Evolutionary conservation across 1,140 invertebrate species (phyloP), one percentile per base, ranked within the genome.

Genomic region (Lepidurus couesii): DNA sequence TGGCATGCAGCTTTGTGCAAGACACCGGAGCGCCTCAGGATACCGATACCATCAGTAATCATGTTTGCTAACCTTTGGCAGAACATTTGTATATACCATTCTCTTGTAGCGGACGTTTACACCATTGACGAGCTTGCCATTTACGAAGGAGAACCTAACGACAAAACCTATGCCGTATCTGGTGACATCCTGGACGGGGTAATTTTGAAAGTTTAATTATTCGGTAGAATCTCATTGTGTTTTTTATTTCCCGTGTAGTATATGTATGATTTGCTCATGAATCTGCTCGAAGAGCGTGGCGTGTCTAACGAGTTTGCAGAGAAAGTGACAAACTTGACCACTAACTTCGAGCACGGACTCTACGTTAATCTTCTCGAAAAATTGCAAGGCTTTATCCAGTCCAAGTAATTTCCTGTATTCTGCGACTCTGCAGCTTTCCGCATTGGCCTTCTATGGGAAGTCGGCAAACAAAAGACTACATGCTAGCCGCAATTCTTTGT

Each of bases 221-320:
- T 44, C 4, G 73, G 0, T 9, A 24, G n/a, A 74, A 42, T 16
- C 1, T 1, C 21, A 78, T 43, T 77, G 13, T 42, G 24, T 21
- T 80, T 80, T 45, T 47, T 9, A 24, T 79, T 73, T 80, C 79
- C 85, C 83, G 90, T 90, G 13, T 86, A 95, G 94, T 95, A 95
- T 83, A 86, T 98, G 42, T 98, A 98, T 84, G 96, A 98, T 85
- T 87, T 97, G 26, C 86, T 98, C 73, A 94, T 98, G 92, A 96
- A 97, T 83, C 89, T 94, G 79, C 87, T 98, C 76, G 95, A 97
- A 84, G 95, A 98, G 83, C 94, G 96, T 82, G 95, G 95, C 43
- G 88, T 98, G 78, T 92, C 91, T 79, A 95, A 96, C 84, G 93
- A 96, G 80, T 97, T 98, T 86, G 92, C 91, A 10, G 91, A 95